Evolutionary conservation across 2,888 invertebrate species (phyloP), one percentile per base, ranked within the genome.

Genomic region (Drosophila quasianomalipes): DNA sequence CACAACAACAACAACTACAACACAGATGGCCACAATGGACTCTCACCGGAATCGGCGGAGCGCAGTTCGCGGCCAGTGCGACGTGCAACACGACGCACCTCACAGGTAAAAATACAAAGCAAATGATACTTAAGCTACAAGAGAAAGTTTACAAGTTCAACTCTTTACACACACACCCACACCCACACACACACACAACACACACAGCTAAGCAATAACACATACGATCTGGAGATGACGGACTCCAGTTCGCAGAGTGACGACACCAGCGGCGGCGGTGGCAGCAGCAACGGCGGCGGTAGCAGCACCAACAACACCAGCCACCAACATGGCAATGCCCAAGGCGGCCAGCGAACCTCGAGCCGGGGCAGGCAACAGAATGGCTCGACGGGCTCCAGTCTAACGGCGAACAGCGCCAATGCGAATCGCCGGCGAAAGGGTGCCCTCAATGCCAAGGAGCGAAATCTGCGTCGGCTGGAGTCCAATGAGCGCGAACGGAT

Each of bases 401-500:
- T 74, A 1, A 64, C 65, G 3, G 55, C 65, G 31, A 78, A 67
- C 28, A 66, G 74, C 26, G 55, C 52, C 31, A 85, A 81, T 52
- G 79, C 94, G 49, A 94, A 94, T 66, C 93, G 96, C n/a, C 94
- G 96, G 83, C 95, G 97, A 81, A 96, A 97, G 91, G 96, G 96
- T 82, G 96, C 96, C 6, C 94, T 97, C 70, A 97, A 97, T 70
- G 97, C 97, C 3, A 95, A 97, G 66, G 98, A 98, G 92, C 94
- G 98, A 76, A 98, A 98, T 93, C 94, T 97, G 71, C 95, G 98
- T 59, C 95, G 98, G 68, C 94, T 98, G 61, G 98, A 98, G 94
- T 97, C 97, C 93, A 98, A 98, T 93, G 98, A 98, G 93, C 94
- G 98, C 62, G 98, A 98, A 93, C 94, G 98, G 69, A 97, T 97